Evolutionary conservation across 2,888 invertebrate species (phyloP).

Genomic region (Heliconius charithonia): DNA sequence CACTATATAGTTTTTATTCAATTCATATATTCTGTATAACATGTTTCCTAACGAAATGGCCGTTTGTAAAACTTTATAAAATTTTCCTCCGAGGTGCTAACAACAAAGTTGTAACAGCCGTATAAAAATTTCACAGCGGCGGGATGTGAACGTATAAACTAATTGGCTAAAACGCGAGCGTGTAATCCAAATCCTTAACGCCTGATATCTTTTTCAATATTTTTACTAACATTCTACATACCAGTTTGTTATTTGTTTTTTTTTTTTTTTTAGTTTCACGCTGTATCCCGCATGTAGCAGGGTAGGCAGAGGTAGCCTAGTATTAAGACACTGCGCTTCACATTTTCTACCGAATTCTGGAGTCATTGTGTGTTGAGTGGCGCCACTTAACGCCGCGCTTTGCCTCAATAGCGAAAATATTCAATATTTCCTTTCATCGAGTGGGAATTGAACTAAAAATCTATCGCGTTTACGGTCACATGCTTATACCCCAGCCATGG

Average conservation of each 20-base stretch:
- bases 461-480: not conserved
- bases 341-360: not conserved
- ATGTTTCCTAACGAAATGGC: not conserved
- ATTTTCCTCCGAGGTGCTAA: not conserved
- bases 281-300: not conserved
- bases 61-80: not conserved
- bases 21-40: not conserved
- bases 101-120: not conserved
- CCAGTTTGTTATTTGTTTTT: not conserved
- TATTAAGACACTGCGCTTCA: not conserved
- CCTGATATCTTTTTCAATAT: not conserved
- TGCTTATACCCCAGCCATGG: not conserved
- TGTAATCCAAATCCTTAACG: not conserved
- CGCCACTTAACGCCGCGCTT: not conserved
- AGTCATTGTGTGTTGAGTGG: not conserved
- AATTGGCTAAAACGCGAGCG: not conserved
- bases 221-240: not conserved
- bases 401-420: not conserved
- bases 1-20: too few relatives aligned
- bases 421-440: not conserved
- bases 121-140: slow-evolving; percentile 2
- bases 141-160: not conserved
- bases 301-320: not conserved
- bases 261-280: not conserved
- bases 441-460: not conserved